Evolutionary conservation across 2,888 invertebrate species (phyloP).

Genomic region (Diplolepis rosae): DNA sequence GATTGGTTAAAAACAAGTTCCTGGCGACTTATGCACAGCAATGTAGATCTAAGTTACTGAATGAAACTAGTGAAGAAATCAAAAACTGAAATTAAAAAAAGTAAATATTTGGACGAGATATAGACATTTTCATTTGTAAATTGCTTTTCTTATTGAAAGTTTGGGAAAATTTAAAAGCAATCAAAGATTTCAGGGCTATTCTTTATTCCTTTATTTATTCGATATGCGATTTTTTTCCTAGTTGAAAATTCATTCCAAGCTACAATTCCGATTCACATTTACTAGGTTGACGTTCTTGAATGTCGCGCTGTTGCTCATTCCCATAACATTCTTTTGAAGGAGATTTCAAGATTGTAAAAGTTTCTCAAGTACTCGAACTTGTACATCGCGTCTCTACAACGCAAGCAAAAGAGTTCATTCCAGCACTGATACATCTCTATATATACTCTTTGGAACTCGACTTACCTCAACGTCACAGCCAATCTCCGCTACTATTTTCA

Average conservation of each 20-base stretch:
- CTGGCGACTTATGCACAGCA: no score
- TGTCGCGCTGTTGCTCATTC: conserved; percentile 10
- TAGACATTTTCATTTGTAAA: no score
- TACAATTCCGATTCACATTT: conserved; percentile 14
- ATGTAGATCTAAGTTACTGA: no score
- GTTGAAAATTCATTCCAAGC: conserved; percentile 23
- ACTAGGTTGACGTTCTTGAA: conserved; percentile 11
- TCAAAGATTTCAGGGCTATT: no score
- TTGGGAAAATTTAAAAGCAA: no score
- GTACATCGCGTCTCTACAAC: conserved; percentile 39
- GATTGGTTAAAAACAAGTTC: no score
- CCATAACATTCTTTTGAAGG: conserved; percentile 23
- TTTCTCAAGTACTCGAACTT: conserved; percentile 49
- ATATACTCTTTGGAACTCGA: conserved; percentile 24
- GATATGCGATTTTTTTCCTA: not conserved
- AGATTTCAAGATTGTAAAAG: conserved; percentile 46
- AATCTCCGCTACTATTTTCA: conserved; percentile 52
- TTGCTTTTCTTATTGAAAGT: no score
- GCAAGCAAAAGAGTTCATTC: conserved; percentile 10
- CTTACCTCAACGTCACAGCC: conserved; percentile 38
- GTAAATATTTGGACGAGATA: no score
- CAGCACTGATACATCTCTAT: conserved; percentile 4
- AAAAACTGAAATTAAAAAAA: no score
- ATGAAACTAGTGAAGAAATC: no score
- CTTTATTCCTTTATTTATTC: not conserved